These are phyloP conservation scores for Acinonyx jubatus DNA, from an alignment of 2,113 vertebrate species.

Conservation along the genomic window DNA sequence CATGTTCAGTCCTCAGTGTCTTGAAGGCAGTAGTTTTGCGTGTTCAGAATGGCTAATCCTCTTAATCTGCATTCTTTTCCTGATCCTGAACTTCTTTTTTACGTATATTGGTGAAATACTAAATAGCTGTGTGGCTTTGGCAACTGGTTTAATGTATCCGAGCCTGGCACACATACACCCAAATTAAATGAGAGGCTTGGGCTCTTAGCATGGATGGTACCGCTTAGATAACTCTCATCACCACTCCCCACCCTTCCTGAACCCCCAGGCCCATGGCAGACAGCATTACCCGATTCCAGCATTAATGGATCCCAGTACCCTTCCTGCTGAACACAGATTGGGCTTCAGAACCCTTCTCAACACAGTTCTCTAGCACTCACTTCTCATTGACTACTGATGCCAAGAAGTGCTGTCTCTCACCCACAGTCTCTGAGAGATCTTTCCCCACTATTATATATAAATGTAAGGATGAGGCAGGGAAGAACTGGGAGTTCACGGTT, in stretches of 20 bases:
- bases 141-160: not conserved
- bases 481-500: not conserved
- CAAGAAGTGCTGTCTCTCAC: not conserved
- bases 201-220: not conserved
- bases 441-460: not conserved
- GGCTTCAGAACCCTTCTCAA: not conserved
- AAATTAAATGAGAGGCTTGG: not conserved
- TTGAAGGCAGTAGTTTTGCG: not conserved
- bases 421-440: not conserved
- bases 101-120: not conserved
- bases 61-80: not conserved
- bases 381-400: not conserved
- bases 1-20: slow-evolving; percentile 2
- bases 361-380: not conserved
- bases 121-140: slow-evolving; percentile 2
- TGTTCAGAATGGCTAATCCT: slow-evolving; percentile 5
- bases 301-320: not conserved
- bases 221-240: not conserved
- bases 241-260: not conserved
- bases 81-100: not conserved
- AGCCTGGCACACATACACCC: not conserved
- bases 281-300: not conserved
- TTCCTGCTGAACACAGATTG: not conserved
- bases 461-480: not conserved
- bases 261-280: not conserved